Conservation (phyloP, 2,113 vertebrate species). For the Lonchura striata region DNA sequence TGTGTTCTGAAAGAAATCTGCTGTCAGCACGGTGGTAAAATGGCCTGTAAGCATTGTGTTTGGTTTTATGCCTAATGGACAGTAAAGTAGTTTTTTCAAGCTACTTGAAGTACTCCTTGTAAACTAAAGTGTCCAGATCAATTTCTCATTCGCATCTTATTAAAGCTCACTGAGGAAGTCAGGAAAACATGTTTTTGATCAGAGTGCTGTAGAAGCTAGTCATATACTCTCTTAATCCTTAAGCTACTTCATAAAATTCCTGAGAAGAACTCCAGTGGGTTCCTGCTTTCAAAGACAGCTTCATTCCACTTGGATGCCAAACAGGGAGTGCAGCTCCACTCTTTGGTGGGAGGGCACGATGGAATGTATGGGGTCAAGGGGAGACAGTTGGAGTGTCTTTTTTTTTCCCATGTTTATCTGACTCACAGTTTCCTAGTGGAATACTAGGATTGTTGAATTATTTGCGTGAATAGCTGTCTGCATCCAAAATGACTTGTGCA, state of each 20-base stretch:
- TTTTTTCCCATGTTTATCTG: neutral
- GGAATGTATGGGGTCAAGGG: accelerated
- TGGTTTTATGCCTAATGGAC: neutral
- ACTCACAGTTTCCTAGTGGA: neutral
- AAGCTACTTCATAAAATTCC: constrained; percentile 5
- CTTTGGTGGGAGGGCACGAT: accelerated
- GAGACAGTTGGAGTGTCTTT: neutral
- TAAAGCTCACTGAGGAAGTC: constrained; percentile 3
- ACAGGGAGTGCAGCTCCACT: neutral
- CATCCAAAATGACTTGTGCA: neutral
- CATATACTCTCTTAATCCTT: neutral
- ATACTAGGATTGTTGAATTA: neutral
- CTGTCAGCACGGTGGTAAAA: neutral
- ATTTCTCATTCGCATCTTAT: neutral
- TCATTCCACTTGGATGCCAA: neutral
- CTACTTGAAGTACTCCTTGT: constrained; percentile 6
- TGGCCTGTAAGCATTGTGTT: neutral
- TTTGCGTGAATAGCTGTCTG: neutral
- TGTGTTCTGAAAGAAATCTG: neutral
- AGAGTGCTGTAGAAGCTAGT: neutral
- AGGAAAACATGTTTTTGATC: neutral
- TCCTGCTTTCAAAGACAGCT: neutral
- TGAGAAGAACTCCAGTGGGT: neutral
- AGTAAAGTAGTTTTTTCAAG: constrained; percentile 21
- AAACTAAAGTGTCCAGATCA: neutral